Percentiles rank a stretch among this genome's conserved stretches.
Evolutionary conservation across 2,113 vertebrate genomes (phyloP).

Genomic region (cattle (Bos taurus)): ARS-UCD2.0 NC_037351.1:27596001-27596500

Average conservation of each 20-base stretch:
- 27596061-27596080: not conserved
- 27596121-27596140: rapidly evolving
- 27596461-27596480: conserved; percentile 48
- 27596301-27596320: not conserved
- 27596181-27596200: not conserved
- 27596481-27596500: conserved; percentile 51
- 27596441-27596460: conserved; percentile 59
- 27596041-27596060: not conserved
- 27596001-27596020: not conserved
- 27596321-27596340: not conserved
- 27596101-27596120: not conserved
- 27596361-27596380: not conserved
- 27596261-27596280: not conserved
- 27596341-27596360: not conserved
- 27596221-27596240: not conserved
- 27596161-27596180: not conserved
- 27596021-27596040: not conserved
- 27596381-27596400: conserved; percentile 5
- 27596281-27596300: not conserved
- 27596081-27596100: not conserved
- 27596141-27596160: not conserved
- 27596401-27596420: not conserved
- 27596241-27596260: not conserved
- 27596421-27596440: conserved; percentile 51
- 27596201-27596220: not conserved